Conservation (phyloP, 2,113 vertebrate genomes). For the Alligator mississippiensis region DNA sequence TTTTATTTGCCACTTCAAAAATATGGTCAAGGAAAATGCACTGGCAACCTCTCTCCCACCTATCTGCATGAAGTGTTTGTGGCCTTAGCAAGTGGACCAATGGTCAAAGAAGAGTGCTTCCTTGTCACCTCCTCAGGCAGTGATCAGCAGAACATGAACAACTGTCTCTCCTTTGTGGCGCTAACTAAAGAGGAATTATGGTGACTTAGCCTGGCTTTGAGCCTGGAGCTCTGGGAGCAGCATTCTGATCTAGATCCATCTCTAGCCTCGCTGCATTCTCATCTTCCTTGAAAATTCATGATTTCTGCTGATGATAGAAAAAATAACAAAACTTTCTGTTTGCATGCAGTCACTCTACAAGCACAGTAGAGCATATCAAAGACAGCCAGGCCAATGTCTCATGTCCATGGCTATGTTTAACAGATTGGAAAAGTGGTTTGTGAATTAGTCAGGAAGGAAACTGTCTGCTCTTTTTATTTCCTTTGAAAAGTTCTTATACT, state of each 20-base stretch:
- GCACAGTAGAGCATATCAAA: slow-evolving; percentile 55
- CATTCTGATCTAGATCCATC: fast-evolving
- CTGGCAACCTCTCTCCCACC: neutral
- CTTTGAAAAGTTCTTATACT: slow-evolving; percentile 82
- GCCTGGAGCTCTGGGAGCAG: neutral
- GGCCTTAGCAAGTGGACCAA: neutral
- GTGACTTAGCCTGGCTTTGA: neutral
- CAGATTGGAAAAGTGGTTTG: slow-evolving; percentile 70
- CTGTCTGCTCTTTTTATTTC: slow-evolving; percentile 93
- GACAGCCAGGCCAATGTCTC: neutral
- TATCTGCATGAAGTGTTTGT: neutral
- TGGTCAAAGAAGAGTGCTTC: neutral
- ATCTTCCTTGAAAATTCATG: neutral
- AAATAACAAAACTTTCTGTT: neutral
- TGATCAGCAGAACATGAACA: neutral
- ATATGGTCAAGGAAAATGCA: neutral
- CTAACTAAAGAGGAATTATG: neutral
- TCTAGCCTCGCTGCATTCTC: neutral
- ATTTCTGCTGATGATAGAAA: neutral
- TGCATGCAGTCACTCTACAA: fast-evolving
- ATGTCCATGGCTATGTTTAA: slow-evolving; percentile 58
- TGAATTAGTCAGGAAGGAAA: slow-evolving; percentile 91
- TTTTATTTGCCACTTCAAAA: neutral
- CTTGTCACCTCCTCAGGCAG: neutral
- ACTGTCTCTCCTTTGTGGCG: neutral